Evolutionary conservation across 2,888 invertebrate genomes (phyloP), one percentile per base, ranked within the genome.

Genomic region (Charanyca ferruginea): DNA sequence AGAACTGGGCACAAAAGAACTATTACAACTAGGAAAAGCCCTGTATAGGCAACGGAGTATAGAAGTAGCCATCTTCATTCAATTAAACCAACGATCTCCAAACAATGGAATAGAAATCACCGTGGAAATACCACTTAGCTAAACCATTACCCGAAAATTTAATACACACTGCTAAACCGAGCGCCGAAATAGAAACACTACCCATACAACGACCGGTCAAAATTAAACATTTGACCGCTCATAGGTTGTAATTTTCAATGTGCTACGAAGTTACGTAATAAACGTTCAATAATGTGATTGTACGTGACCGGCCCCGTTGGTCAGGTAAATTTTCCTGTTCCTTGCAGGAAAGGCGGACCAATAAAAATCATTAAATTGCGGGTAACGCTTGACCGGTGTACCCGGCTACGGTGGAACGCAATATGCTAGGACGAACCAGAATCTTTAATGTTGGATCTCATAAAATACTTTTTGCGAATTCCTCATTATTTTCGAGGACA

Each of bases 361-460:
- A 92, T 93, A 93, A 93, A 92, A 91, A 92, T 90, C 91, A 91
- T 93, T 91, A 93, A 91, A 92, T 90, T 90, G 90, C 88, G 87
- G 88, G 76, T 63, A 85, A 69, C 85, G 87, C 82, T 84, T 85
- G 88, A 87, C 90, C 90, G 83, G 73, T 62, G 42, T 35, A 57
- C 63, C 79, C 85, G 83, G 85, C 32, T 20, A 20, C 85, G 81
- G 81, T 67, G 65, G 67, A 72, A 68, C 89, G 87, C 89, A 91
- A 90, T 91, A 90, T 90, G 88, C 85, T 83, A 73, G 78, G 78
- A 78, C 81, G 73, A 80, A 66, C 85, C 83, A 82, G 82, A 83
- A 89, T 87, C 85, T 84, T 85, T 86, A 88, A 88, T 87, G 82
- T 82, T 66, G 80, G 73, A 81, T 80, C 83, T 61, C 74, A 78